These are phyloP conservation scores for Luidia sarsii DNA, from an alignment of 53 echinoderm and acorn worm genomes.

Conservation along the genomic window DNA sequence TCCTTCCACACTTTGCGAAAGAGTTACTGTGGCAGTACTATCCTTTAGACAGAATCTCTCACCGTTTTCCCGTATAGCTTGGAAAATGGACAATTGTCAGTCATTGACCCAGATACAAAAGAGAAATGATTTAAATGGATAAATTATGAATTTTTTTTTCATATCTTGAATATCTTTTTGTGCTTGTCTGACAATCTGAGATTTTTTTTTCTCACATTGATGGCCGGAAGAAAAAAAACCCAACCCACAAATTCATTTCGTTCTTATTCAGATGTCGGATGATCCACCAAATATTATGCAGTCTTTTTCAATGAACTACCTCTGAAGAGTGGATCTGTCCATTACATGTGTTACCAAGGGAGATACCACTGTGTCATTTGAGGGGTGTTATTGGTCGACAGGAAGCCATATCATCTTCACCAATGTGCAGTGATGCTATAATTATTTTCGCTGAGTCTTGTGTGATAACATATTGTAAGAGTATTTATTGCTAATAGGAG, in stretches of 20 bases:
- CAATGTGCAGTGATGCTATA: conserved; percentile 1
- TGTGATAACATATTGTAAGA: background rate
- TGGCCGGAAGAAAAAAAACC: background rate
- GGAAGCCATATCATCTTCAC: background rate
- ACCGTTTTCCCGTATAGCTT: no score
- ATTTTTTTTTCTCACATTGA: background rate
- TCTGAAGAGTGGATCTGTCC: conserved; percentile 36
- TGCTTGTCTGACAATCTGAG: no score
- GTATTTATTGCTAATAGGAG: conserved; percentile 1
- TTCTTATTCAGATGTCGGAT: background rate
- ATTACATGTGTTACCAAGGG: conserved; percentile 23
- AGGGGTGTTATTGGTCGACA: conserved; percentile 33
- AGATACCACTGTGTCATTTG: conserved; percentile 29
- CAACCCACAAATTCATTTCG: background rate
- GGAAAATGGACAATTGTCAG: no score
- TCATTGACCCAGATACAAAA: no score
- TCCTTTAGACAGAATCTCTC: no score
- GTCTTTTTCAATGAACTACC: conserved; percentile 30
- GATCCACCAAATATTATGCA: conserved; percentile 2
- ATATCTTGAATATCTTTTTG: no score
- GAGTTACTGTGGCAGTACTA: no score
- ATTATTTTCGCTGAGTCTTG: background rate
- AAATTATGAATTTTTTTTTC: no score
- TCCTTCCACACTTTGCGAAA: no score
- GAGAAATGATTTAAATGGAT: no score